Base-by-base conservation (phyloP, 2,113 vertebrate species). In the Apaloderma vittatum region DNA sequence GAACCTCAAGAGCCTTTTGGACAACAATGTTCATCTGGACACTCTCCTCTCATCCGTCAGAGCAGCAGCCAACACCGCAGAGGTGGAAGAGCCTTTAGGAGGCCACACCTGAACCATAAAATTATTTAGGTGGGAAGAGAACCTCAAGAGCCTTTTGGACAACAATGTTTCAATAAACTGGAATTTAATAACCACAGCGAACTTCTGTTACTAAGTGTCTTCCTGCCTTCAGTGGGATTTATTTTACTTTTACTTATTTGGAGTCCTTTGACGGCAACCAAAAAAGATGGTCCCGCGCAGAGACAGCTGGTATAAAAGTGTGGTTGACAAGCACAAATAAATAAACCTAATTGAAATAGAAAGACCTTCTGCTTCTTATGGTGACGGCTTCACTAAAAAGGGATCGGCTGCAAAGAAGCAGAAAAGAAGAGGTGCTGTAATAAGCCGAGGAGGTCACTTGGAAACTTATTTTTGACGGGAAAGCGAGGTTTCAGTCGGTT, bases 241-340 rank as follows among this genome's bases (percentile, higher is more conserved):
- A 11, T 52, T 70, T 86, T 27, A 37, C 51, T 70, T 65, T 68
- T 79, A 43, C 26, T 80, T 75, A 18, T 59, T 65, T 65, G 52
- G 57, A 67, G 27, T 37, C 59, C 34, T 91, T 67, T 91, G 83
- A 55, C 79, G 70, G 74, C 74, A 88, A 19, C 34, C 30, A 29
- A 26, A 70, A 70, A 88, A 85, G 51, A 43, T 22, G 37, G 51
- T 71, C 52, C 49, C 68, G 66, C 71, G 49, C 57, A 85, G 73
- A 80, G 85, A 54, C 80, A 91, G 51, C 89, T 65, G 67, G 74
- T 80, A 17, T 54, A 27, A 49, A 75, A 85, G 16, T 75, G 45
- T 37, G 34, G n/a, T 45, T 85, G 93, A 49, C 74, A 88, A 51
- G 74, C 81, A 54, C 27, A 86, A 90, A 90, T 81, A 90, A 90